Base-by-base conservation (phyloP, 2,797 vertebrate species). In the Gobionotothen gibberifrons region DNA sequence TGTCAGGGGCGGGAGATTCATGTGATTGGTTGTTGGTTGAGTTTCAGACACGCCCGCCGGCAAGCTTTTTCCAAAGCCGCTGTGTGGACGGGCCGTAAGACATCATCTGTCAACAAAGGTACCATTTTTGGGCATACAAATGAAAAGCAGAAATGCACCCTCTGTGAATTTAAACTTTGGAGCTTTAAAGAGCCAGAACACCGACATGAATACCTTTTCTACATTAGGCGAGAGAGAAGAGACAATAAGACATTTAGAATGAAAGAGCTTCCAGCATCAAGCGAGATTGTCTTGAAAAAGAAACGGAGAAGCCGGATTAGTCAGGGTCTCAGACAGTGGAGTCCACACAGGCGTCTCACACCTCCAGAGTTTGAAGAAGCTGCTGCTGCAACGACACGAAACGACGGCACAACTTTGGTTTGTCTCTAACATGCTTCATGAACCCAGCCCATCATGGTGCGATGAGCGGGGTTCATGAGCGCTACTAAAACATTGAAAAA, bases 241-340 rank as follows among this genome's bases (percentile, higher is more conserved):
- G 53, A 57, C 17, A 11, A 14, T 10, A 9, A 39, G 39, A 46
- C 3, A 53, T 22, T 7, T 12, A 13, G 43, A 22, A 29, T 66
- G n/a, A 14, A 12, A 49, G 17, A 54, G 46, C 54, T 21, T 0
- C 11, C 12, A 65, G 43, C 4, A 53, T 26, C 9, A 13, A 48
- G 15, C 0, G 0, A 42, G 69, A 69, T 29, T 32, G 47, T 67
- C 65, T 61, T 39, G 15, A 48, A 47, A 16, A n/a, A 36, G 2
- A 2, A 32, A 11, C 11, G 0, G 36, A 66, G 49, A n/a, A 5
- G 21, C 68, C 57, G 63, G 68, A 72, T 78, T 72, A 64, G 55
- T 78, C 70, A 44, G 63, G 17, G 26, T 59, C 48, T 69, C n/a
- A 22, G 22, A 22, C 59, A 58, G 67, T 19, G 12, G n/a, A 0